Percentiles rank a stretch among this genome's conserved stretches.
phyloP scores from a whole-genome alignment of 2,888 invertebrate genomes.

The Uloborus plumipes region DNA sequence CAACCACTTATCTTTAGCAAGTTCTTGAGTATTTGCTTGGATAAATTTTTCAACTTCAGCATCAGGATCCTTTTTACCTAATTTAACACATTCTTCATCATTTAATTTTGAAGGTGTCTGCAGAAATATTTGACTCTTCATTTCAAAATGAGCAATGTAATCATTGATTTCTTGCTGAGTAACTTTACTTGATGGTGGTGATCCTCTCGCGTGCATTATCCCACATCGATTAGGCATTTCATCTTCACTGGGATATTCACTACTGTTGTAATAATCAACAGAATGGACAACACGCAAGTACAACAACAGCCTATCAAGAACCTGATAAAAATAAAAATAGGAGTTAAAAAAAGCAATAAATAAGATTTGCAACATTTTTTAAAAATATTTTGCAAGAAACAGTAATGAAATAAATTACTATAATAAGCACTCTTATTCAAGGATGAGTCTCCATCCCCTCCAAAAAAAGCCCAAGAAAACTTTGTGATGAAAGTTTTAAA shows the following conservation, averaged over 20 bases:
- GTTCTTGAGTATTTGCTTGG: constrained; percentile 93
- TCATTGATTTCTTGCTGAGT: constrained; percentile 73
- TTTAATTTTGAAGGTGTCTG: constrained; percentile 81
- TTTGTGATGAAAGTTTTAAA: too few relatives aligned
- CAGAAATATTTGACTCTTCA: constrained; percentile 90
- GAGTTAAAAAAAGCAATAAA: not conserved
- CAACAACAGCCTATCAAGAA: constrained; percentile 84
- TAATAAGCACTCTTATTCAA: too few relatives aligned
- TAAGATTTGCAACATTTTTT: not conserved
- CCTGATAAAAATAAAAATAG: constrained; percentile 69
- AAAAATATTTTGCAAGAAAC: not conserved
- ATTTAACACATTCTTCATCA: constrained; percentile 83
- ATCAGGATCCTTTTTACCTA: constrained; percentile 85
- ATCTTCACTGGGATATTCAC: constrained; percentile 99
- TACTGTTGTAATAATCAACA: constrained; percentile 98
- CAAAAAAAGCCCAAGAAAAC: too few relatives aligned
- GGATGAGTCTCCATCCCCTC: too few relatives aligned
- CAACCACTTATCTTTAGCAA: constrained; percentile 98
- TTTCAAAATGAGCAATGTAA: constrained; percentile 80
- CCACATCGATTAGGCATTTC: constrained; percentile 99
- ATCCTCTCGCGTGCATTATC: constrained; percentile 96
- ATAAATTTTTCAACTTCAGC: constrained; percentile 94
- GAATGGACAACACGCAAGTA: constrained; percentile 98
- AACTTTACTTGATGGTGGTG: constrained; percentile 83
- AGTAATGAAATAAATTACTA: too few relatives aligned